Base-by-base conservation (phyloP, 2,888 invertebrate genomes). In the Cenopis cana region DNA sequence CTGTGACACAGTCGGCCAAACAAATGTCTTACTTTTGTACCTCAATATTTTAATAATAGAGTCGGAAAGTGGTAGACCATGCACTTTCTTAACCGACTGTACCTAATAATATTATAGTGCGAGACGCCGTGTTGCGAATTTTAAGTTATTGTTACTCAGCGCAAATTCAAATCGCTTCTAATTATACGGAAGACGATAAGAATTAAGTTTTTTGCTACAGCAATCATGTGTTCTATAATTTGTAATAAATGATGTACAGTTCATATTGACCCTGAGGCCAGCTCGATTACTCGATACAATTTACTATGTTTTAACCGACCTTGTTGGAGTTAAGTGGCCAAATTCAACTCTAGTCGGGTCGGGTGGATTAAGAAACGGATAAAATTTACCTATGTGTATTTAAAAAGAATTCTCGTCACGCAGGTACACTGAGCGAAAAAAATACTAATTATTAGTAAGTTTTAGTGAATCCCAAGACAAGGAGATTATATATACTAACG, bases 101-200 rank as follows among this genome's bases (percentile, higher is more conserved):
- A 24, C 4, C 24, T 33, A 33, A 5, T 8, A 33, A 33, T 33
- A 0, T 1, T 14, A 41, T 41, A 41, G 14, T 14, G 12, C 41
- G 41, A 41, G 41, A 41, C 41, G 5, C 6, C 12, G 3, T 41
- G 33, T 33, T 33, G 33, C 33, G 41, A 41, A 6, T 41, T 41
- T 12, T 14, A 14, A 41, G 38, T 33, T 14, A 41, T 14, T 41
- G 41, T 54, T 12, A 29, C 8, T 54, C 24, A 65, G 50, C 69
- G 70, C 75, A 79, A 76, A 76, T 70, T 74, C 74, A 76, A 79
- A 79, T 77, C 73, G 75, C 66, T 61, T 55, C 64, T 80, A 76
- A 81, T 82, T 79, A 78, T 79, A 70, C 57, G 52, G 76, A 69
- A 80, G 80, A 80, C 79, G 77, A 76, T 77, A 74, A 75, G 74